A percentile compares a stretch with the other conserved stretches of the same genome.
These are phyloP conservation scores for Brachionus angularis DNA, from an alignment of 1,140 invertebrate genomes.

Conservation along the genomic window DNA sequence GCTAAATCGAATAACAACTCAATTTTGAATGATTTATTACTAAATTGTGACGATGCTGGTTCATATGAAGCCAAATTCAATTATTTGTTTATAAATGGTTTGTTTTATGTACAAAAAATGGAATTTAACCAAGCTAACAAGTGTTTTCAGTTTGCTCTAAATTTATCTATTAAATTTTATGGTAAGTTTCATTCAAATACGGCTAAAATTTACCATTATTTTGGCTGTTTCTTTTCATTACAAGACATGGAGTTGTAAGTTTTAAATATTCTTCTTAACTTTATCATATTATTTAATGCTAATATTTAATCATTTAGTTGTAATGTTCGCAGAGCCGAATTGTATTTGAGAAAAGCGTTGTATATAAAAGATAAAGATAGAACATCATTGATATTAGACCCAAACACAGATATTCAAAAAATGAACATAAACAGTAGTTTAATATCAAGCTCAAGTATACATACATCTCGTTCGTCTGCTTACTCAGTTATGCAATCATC, in stretches of 20 bases:
- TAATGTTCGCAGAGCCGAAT: conserved; percentile 22
- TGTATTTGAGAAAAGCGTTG: conserved; percentile 34
- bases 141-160: conserved; percentile 8
- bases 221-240: conserved; percentile 39
- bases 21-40: not conserved
- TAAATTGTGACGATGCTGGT: conserved; percentile 9
- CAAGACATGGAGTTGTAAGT: conserved; percentile 39
- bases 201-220: conserved; percentile 37
- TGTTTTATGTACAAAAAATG: conserved; percentile 12
- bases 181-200: conserved; percentile 25
- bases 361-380: conserved; percentile 26
- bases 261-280: too few relatives aligned
- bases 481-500: not conserved
- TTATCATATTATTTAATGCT: too few relatives aligned
- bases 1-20: conserved; percentile 14
- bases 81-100: conserved; percentile 7
- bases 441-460: not conserved
- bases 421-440: not conserved
- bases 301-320: too few relatives aligned
- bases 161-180: conserved; percentile 4
- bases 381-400: not conserved
- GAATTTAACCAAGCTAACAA: not conserved
- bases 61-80: conserved; percentile 15
- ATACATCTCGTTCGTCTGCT: not conserved
- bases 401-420: conserved; percentile 5